phyloP scores from a whole-genome alignment of 2,797 vertebrate genomes.

The Mormyrus hasselquistii region DNA sequence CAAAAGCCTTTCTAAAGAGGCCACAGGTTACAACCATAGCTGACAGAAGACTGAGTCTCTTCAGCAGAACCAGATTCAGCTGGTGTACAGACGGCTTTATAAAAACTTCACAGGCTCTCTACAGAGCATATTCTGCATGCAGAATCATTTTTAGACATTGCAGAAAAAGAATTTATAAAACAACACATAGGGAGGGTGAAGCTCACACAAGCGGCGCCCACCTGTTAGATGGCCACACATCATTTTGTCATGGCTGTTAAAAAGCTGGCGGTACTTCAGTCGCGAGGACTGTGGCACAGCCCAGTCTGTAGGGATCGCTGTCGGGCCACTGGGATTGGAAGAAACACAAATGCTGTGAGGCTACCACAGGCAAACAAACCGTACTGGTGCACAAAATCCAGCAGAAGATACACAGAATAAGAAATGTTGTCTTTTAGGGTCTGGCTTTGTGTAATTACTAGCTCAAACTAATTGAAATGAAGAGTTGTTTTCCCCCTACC shows the following conservation, averaged over 20 bases:
- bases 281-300: slow-evolving; percentile 91
- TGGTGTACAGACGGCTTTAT: neutral
- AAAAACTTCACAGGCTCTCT: neutral
- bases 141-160: neutral
- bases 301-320: slow-evolving; percentile 71
- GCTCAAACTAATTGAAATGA: neutral
- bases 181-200: neutral
- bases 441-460: neutral
- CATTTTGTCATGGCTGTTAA: slow-evolving; percentile 97
- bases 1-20: neutral
- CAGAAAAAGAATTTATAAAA: neutral
- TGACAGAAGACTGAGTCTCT: neutral
- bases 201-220: slow-evolving; percentile 43
- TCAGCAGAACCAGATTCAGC: neutral
- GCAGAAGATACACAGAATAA: neutral
- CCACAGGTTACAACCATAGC: neutral
- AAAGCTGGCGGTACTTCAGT: slow-evolving; percentile 93
- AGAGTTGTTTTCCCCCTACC: neutral
- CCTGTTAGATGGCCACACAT: slow-evolving; percentile 97
- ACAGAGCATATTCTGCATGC: neutral
- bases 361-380: neutral
- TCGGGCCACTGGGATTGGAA: slow-evolving; percentile 56
- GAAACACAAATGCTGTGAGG: neutral
- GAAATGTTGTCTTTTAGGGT: neutral
- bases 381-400: neutral